Evolutionary conservation across 2,888 invertebrate species (phyloP).

Genomic region (Arge pagana): DNA sequence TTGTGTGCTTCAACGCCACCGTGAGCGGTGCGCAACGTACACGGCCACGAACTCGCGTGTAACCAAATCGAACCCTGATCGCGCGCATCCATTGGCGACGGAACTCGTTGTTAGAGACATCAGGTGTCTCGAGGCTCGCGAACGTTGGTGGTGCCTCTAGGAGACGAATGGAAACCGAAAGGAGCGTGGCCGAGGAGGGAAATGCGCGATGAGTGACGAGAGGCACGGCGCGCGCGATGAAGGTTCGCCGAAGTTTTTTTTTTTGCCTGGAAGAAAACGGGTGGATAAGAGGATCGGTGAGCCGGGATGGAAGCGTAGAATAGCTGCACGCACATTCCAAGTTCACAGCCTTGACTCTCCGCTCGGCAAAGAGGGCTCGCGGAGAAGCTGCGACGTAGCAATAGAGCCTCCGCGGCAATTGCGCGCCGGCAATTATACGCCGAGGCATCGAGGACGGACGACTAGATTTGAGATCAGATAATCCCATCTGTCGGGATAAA

Average conservation of each 20-base stretch:
- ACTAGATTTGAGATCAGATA: conserved; percentile 55
- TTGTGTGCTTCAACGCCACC: no score
- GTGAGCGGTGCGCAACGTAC: no score
- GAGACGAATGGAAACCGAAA: no score
- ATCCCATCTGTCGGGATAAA: conserved; percentile 54
- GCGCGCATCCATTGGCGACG: no score
- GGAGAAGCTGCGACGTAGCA: conserved; percentile 22
- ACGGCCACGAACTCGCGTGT: no score
- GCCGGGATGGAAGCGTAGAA: conserved; percentile 40
- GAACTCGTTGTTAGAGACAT: no score
- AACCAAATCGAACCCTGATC: no score
- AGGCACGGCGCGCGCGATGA: no score
- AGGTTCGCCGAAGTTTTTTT: not conserved
- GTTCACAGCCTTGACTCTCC: conserved; percentile 53
- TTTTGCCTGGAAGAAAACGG: conserved; percentile 28
- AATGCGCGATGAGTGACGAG: no score
- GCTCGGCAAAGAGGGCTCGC: conserved; percentile 27
- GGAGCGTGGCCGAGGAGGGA: no score
- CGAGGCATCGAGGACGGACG: conserved; percentile 43
- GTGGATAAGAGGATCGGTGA: conserved; percentile 29
- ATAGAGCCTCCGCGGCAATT: conserved; percentile 34
- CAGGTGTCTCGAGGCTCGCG: no score
- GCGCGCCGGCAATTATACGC: conserved; percentile 54
- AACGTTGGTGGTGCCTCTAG: no score
- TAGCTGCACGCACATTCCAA: conserved; percentile 56